Evolutionary conservation across 1,140 invertebrate species (phyloP).

Genomic region (Bombus difficillimus): DNA sequence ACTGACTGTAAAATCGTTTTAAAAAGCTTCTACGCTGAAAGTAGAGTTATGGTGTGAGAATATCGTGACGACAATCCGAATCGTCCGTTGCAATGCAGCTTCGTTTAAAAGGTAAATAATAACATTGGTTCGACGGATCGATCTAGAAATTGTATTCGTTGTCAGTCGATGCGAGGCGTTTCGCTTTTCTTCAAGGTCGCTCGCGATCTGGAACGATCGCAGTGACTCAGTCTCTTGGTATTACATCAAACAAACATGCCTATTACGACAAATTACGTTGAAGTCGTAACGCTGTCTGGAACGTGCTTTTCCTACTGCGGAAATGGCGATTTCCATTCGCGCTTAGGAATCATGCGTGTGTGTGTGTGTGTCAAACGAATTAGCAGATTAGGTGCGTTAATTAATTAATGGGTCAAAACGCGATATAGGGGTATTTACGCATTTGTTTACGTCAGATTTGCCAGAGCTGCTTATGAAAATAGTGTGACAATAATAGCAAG

Average conservation of each 20-base stretch:
- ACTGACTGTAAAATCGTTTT: neutral
- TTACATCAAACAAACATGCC: slow-evolving; percentile 46
- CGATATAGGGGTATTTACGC: neutral
- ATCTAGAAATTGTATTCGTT: neutral
- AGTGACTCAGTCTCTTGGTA: slow-evolving; percentile 23
- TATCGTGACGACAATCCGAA: neutral
- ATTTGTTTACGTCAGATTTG: slow-evolving; percentile 5
- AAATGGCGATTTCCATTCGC: slow-evolving; percentile 29
- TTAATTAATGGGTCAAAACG: slow-evolving; percentile 5
- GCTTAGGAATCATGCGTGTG: no score
- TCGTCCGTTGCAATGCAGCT: neutral
- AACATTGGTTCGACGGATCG: neutral
- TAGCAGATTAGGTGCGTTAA: neutral
- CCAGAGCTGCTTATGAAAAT: neutral
- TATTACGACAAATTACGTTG: slow-evolving; percentile 48
- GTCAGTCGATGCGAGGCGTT: neutral
- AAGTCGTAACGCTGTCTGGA: slow-evolving; percentile 26
- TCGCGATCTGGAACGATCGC: slow-evolving; percentile 30
- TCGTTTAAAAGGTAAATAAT: neutral
- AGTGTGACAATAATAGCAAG: slow-evolving; percentile 32
- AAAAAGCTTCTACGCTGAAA: neutral
- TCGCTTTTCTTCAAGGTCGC: slow-evolving; percentile 32
- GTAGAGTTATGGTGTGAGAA: neutral
- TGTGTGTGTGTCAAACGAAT: neutral
- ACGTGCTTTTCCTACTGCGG: slow-evolving; percentile 21